phyloP scores from a whole-genome alignment of 2,797 vertebrate species.

The Sebastes vulpes region DNA sequence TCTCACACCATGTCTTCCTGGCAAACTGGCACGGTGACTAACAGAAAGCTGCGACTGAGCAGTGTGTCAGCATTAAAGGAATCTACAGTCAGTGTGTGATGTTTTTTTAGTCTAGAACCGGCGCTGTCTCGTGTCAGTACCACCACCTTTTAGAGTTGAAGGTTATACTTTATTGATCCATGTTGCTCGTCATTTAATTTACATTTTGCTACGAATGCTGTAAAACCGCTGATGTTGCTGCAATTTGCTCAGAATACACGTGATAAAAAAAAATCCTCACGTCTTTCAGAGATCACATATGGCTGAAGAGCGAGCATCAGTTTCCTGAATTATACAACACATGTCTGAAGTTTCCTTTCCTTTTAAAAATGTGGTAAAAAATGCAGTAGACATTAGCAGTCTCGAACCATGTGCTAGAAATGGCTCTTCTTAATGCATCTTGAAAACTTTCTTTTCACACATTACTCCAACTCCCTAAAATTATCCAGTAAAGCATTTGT shows the following conservation, averaged over 20 bases:
- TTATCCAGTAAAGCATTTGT: slow-evolving; percentile 8
- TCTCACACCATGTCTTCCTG: background rate
- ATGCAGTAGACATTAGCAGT: background rate
- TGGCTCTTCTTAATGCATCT: background rate
- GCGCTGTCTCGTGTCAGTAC: background rate
- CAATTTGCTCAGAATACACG: background rate
- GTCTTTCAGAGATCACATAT: background rate
- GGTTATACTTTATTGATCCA: slow-evolving; percentile 7
- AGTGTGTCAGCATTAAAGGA: background rate
- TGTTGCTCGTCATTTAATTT: background rate
- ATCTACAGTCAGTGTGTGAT: background rate
- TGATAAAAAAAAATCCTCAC: background rate
- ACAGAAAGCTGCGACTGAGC: slow-evolving; percentile 4
- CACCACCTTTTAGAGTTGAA: background rate
- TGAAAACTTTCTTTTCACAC: slow-evolving; percentile 16
- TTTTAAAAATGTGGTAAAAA: slow-evolving; percentile 1
- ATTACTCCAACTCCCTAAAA: background rate
- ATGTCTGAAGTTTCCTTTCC: background rate
- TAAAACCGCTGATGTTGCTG: background rate
- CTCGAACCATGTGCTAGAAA: background rate
- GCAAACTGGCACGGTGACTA: background rate
- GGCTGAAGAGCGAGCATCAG: background rate
- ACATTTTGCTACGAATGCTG: slow-evolving; percentile 15
- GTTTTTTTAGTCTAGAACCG: background rate
- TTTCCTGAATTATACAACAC: slow-evolving; percentile 3